Conservation (phyloP, 92 coral and sea anemone genomes). For the Epizoanthus scotinus region DNA sequence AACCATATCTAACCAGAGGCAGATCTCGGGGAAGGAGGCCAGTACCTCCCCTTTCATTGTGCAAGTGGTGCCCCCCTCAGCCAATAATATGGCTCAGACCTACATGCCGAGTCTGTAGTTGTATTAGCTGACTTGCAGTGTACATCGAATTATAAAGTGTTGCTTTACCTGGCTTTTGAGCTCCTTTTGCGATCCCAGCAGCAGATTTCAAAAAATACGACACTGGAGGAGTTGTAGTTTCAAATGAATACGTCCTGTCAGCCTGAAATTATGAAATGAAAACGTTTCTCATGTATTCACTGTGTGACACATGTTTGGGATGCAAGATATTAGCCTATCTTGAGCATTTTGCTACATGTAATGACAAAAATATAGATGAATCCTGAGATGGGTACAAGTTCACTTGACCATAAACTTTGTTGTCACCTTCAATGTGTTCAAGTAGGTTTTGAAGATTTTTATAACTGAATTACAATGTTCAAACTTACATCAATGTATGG, state of each 20-base stretch:
- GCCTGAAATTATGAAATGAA: conserved; percentile 49
- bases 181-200: conserved; percentile 96
- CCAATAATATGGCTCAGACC: neutral
- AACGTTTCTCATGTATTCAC: neutral
- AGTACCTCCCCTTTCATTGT: too few species aligned
- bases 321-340: neutral
- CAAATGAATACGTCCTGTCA: conserved; percentile 91
- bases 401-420: too few species aligned
- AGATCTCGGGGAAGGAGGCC: too few species aligned
- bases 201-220: conserved; percentile 93
- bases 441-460: too few species aligned
- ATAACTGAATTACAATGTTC: too few species aligned
- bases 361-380: too few species aligned
- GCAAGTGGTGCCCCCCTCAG: too few species aligned
- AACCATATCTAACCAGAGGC: too few species aligned
- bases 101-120: neutral
- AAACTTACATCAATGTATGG: too few species aligned
- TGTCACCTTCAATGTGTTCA: too few species aligned
- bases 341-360: too few species aligned
- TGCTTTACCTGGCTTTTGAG: conserved; percentile 88
- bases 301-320: conserved; percentile 4
- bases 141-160: neutral
- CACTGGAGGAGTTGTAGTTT: conserved; percentile 88
- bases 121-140: neutral
- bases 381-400: too few species aligned